Evolutionary conservation across 2,797 vertebrate species (phyloP).

Genomic region (Rhinichthys osculus): DNA sequence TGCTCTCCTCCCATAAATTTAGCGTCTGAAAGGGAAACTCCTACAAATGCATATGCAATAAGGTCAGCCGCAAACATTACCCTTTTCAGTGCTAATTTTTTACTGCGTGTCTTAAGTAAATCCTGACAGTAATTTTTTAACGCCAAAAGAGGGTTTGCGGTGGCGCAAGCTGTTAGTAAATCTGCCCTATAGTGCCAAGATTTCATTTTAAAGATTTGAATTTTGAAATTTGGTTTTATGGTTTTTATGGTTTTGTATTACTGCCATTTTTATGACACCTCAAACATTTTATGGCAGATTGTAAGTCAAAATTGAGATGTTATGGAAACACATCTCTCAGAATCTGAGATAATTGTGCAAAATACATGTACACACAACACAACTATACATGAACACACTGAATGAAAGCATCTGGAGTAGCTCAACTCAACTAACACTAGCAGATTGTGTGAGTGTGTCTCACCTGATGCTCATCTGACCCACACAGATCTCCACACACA

Average conservation of each 20-base stretch:
- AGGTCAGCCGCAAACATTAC: too few relatives aligned
- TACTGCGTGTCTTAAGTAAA: too few relatives aligned
- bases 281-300: not conserved
- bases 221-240: not conserved
- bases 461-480: constrained; percentile 73
- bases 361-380: not conserved
- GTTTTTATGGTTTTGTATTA: not conserved
- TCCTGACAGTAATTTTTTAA: too few relatives aligned
- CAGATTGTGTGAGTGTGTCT: constrained; percentile 64
- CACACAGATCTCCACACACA: constrained; percentile 80
- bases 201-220: too few relatives aligned
- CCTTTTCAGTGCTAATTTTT: too few relatives aligned
- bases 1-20: too few relatives aligned
- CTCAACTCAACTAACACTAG: not conserved
- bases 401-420: not conserved
- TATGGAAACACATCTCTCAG: not conserved
- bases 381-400: not conserved
- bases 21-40: too few relatives aligned
- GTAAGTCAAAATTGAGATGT: not conserved
- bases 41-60: too few relatives aligned
- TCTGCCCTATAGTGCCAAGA: not conserved
- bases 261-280: not conserved
- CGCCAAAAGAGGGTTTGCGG: too few relatives aligned
- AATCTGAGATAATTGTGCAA: not conserved
- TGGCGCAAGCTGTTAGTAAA: too few relatives aligned